Evolutionary conservation across 1,140 invertebrate genomes (phyloP), one percentile per base, ranked within the genome.

Genomic region (Limonius californicus): DNA sequence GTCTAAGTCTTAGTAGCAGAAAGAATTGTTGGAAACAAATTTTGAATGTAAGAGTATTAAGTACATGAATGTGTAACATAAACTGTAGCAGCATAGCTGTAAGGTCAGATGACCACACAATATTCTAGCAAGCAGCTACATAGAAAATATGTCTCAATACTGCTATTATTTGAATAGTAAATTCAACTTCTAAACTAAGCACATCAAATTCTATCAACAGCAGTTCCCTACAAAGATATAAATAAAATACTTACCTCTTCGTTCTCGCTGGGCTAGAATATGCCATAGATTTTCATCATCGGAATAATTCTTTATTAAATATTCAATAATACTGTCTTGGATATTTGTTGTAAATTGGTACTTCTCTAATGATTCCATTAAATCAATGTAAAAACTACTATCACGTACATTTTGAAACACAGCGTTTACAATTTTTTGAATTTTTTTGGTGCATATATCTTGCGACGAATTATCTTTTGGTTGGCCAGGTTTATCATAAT

Each of bases 191-290:
- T n/a, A n/a, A n/a, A n/a, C n/a, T n/a, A n/a, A n/a, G n/a, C n/a
- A n/a, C n/a, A n/a, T n/a, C n/a, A n/a, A n/a, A n/a, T n/a, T n/a
- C n/a, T n/a, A n/a, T n/a, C n/a, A n/a, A n/a, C n/a, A n/a, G n/a
- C n/a, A n/a, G n/a, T n/a, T n/a, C n/a, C n/a, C n/a, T n/a, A n/a
- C n/a, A n/a, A n/a, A n/a, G n/a, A n/a, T n/a, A n/a, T n/a, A n/a
- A n/a, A n/a, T n/a, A n/a, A n/a, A n/a, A n/a, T 23, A 53, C 14
- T 63, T 55, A 66, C 69, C 64, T 58, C 61, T 62, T 21, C 35
- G 3, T 61, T 69, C 69, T 23, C 69, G 61, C 43, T 68, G 54
- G 2, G 67, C 69, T 50, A 71, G 54, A 19, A 59, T 54, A 21
- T 71, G 62, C 69, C 69, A 71, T 1, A 69, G 59, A 16, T 57